These are phyloP conservation scores for Spheniscus humboldti DNA, from an alignment of 2,797 vertebrate genomes.

Conservation along the genomic window DNA sequence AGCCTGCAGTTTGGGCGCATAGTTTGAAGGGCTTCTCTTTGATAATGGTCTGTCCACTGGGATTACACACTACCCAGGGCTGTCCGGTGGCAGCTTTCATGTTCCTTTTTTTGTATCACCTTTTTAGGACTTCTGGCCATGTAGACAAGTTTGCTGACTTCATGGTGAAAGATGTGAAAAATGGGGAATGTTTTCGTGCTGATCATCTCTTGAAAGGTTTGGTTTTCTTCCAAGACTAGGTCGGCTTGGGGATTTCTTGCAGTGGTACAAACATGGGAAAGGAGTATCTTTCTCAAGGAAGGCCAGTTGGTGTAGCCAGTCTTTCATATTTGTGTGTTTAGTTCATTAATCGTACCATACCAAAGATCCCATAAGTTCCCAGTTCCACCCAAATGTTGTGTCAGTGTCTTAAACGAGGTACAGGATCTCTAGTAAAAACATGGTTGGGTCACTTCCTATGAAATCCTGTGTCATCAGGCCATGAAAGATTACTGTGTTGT, in stretches of 20 bases:
- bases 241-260: background rate
- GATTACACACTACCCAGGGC: background rate
- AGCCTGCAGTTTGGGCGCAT: background rate
- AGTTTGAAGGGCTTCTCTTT: background rate
- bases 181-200: slow-evolving; percentile 95
- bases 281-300: background rate
- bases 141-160: slow-evolving; percentile 99
- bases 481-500: background rate
- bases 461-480: background rate
- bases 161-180: slow-evolving; percentile 99
- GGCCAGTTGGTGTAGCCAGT: background rate
- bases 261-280: background rate
- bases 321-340: background rate
- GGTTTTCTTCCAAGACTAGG: background rate
- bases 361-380: background rate
- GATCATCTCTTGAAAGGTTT: slow-evolving; percentile 97
- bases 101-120: background rate
- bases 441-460: background rate
- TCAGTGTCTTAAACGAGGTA: background rate
- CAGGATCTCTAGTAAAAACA: background rate
- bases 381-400: background rate
- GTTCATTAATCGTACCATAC: background rate
- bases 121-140: slow-evolving; percentile 91
- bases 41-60: background rate
- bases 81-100: background rate